These are phyloP conservation scores for Chaetorhynchus papuensis DNA, from an alignment of 2,113 vertebrate species.

Conservation along the genomic window DNA sequence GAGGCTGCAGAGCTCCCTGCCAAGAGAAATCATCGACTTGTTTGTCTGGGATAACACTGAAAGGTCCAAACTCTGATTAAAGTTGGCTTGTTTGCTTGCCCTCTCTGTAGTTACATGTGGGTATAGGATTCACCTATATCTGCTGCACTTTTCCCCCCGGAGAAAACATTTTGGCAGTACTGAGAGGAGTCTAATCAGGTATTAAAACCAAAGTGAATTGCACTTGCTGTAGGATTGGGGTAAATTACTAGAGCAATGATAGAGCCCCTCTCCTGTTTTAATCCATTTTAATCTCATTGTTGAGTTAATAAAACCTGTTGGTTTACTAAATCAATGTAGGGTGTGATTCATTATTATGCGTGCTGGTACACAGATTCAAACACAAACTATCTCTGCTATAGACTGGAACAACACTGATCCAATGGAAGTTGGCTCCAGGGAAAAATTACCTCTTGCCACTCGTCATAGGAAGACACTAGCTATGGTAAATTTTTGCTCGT, in stretches of 20 bases:
- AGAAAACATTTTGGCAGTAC: background rate
- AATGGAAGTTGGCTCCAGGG: constrained; percentile 26
- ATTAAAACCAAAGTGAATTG: constrained; percentile 24
- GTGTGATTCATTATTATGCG: constrained; percentile 33
- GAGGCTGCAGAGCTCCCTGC: background rate
- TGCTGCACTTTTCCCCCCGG: background rate
- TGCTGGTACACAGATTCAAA: background rate
- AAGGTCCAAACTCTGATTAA: background rate
- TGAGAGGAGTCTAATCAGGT: background rate
- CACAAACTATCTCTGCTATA: background rate
- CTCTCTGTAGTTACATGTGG: background rate
- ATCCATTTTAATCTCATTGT: constrained; percentile 61
- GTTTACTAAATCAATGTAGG: constrained; percentile 52
- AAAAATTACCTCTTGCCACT: constrained; percentile 24
- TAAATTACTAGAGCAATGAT: constrained; percentile 31
- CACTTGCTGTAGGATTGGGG: background rate
- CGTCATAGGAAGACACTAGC: background rate
- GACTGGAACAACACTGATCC: constrained; percentile 17
- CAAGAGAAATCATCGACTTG: background rate
- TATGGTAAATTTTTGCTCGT: constrained; percentile 5
- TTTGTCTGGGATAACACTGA: background rate
- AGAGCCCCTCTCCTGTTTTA: constrained; percentile 23
- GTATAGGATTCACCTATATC: background rate
- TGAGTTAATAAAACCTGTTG: constrained; percentile 59
- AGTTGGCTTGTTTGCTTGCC: background rate